A percentile compares a stretch with the other conserved stretches of the same genome.
Evolutionary conservation across 1,140 invertebrate genomes (phyloP).

Genomic region (Ceratosolen fusciceps): DNA sequence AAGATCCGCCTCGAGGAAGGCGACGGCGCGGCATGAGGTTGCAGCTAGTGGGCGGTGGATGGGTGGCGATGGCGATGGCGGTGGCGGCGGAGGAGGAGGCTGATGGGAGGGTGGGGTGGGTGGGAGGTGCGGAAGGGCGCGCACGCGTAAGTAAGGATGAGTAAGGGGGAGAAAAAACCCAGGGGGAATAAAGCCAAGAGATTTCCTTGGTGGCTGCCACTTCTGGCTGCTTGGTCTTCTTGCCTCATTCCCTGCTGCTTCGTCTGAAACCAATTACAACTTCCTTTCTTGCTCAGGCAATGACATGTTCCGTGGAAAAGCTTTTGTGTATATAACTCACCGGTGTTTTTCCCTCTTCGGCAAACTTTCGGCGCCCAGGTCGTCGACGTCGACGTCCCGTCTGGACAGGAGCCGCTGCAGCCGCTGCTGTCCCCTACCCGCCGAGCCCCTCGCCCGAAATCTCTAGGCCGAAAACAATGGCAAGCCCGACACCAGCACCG

Average conservation of each 20-base stretch:
- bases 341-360: conserved; percentile 35
- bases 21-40: too few relatives aligned
- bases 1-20: too few relatives aligned
- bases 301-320: conserved; percentile 20
- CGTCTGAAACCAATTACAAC: conserved; percentile 47
- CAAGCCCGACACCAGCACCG: background rate
- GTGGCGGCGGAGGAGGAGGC: too few relatives aligned
- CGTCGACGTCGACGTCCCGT: conserved; percentile 19
- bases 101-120: too few relatives aligned
- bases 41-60: too few relatives aligned
- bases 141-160: background rate
- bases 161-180: conserved; percentile 31
- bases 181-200: conserved; percentile 45
- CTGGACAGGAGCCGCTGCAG: conserved; percentile 8
- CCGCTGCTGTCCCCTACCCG: background rate
- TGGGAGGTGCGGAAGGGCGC: background rate
- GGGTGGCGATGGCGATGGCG: too few relatives aligned
- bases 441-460: too few relatives aligned
- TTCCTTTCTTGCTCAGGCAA: conserved; percentile 28
- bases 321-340: conserved; percentile 30
- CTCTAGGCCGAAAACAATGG: conserved; percentile 14
- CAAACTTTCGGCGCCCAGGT: background rate
- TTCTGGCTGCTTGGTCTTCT: conserved; percentile 20
- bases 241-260: background rate
- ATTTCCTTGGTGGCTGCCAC: conserved; percentile 50